Evolutionary conservation across 2,113 vertebrate species (phyloP), one percentile per base, ranked within the genome.

Genomic region (Geothlypis trichas): DNA sequence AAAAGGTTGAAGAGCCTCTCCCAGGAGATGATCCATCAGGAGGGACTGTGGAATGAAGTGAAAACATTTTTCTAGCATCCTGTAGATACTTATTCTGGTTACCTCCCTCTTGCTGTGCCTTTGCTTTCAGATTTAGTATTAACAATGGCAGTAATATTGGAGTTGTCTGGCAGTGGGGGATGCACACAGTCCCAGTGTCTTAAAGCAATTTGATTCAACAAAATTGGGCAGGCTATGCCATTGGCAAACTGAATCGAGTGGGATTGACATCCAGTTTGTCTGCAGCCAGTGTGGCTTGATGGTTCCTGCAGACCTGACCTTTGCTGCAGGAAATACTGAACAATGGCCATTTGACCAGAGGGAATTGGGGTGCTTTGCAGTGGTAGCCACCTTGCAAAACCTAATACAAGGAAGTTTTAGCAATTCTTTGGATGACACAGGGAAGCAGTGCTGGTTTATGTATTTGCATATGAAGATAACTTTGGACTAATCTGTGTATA

Each of bases 391-490:
- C 19, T 69, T 80, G 59, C 13, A 76, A 90, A 59, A 86, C 16
- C 20, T 54, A 47, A 31, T 39, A 14, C 15, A 46, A 54, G n/a
- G 28, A 66, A 75, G 37, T 71, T 77, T 47, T 47, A 92, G 35
- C 33, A 84, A 24, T 80, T 88, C 33, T 59, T 80, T 58, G 28
- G 27, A 76, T 66, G 59, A 15, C 83, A 52, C 7, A 12, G 65
- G 76, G 76, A 68, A 82, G 31, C 39, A 52, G 15, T 73, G 26
- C 49, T 54, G 49, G 61, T 87, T 85, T 92, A 49, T 85, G 3
- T 81, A 79, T 95, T 91, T 79, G 31, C 47, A 65, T 57, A 57
- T 69, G 75, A 75, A 91, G 55, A 79, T 82, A 78, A 69, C 47
- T 67, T 62, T 82, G 42, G 63, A 75, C 67, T 90, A 85, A 42